These are phyloP conservation scores for Orycteropus afer DNA, from an alignment of 2,113 vertebrate species.

Conservation along the genomic window DNA sequence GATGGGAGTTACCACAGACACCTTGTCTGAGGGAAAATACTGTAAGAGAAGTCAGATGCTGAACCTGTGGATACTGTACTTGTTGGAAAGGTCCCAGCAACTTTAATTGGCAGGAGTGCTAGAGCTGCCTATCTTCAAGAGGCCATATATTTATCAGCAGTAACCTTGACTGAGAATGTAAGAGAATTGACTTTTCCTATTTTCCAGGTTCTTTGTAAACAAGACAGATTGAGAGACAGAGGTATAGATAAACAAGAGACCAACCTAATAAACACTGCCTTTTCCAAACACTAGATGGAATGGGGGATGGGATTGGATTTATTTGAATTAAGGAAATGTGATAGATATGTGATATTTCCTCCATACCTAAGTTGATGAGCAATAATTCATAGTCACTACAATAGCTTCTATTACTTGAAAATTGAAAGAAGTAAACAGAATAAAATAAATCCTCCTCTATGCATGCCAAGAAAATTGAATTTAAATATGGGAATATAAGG, in stretches of 20 bases:
- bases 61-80: neutral
- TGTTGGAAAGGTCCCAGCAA: too few relatives aligned
- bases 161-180: neutral
- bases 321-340: conserved; percentile 45
- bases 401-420: conserved; percentile 10
- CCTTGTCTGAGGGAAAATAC: neutral
- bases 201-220: neutral
- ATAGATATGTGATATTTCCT: neutral
- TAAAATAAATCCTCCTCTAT: neutral
- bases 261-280: neutral
- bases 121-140: neutral
- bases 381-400: neutral
- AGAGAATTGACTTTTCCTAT: neutral
- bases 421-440: neutral
- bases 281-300: neutral
- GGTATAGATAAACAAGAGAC: neutral
- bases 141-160: too few relatives aligned
- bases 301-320: neutral
- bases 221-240: neutral
- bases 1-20: neutral
- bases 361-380: neutral
- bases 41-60: neutral
- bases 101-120: neutral
- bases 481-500: neutral
- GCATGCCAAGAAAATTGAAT: neutral